phyloP scores from a whole-genome alignment of 2,797 vertebrate species.

The Acipenser transmontanus region DNA sequence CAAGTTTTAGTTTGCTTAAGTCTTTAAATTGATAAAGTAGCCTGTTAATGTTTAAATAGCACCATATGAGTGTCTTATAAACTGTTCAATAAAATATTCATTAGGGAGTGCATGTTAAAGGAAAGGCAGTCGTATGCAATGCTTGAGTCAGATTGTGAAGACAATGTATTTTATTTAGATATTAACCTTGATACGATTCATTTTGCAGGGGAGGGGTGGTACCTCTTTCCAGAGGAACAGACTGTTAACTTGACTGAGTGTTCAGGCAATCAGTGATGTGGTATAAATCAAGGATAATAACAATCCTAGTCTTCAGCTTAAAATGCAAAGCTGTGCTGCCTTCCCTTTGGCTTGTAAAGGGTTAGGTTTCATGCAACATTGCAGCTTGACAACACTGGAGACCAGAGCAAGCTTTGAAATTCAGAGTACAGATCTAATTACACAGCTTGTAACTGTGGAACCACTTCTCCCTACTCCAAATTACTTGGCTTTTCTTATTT shows the following conservation, averaged over 20 bases:
- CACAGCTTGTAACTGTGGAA: conserved; percentile 49
- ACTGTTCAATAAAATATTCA: conserved; percentile 1
- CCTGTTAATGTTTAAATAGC: background rate
- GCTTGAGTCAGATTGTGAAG: background rate
- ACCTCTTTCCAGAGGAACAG: too few species aligned
- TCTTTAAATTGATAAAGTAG: too few species aligned
- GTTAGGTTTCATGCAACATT: conserved; percentile 40
- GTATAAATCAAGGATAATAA: too few species aligned
- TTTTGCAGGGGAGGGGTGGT: too few species aligned
- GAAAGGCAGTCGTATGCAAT: background rate
- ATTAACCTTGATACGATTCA: too few species aligned
- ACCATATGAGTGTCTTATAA: background rate
- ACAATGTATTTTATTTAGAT: too few species aligned
- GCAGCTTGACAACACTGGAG: conserved; percentile 34
- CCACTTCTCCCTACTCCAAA: conserved; percentile 45
- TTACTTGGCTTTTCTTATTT: conserved; percentile 53
- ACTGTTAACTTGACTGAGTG: too few species aligned
- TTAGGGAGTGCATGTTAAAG: background rate
- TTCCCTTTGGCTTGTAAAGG: too few species aligned
- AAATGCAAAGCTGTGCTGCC: too few species aligned
- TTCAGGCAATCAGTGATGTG: too few species aligned
- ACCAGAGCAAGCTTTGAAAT: conserved; percentile 49
- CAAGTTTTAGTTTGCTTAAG: too few species aligned
- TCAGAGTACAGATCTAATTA: conserved; percentile 54
- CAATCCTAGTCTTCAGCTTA: too few species aligned